Base-by-base conservation (phyloP, 2,888 invertebrate species). In the Lamellibrachia satsuma region DNA sequence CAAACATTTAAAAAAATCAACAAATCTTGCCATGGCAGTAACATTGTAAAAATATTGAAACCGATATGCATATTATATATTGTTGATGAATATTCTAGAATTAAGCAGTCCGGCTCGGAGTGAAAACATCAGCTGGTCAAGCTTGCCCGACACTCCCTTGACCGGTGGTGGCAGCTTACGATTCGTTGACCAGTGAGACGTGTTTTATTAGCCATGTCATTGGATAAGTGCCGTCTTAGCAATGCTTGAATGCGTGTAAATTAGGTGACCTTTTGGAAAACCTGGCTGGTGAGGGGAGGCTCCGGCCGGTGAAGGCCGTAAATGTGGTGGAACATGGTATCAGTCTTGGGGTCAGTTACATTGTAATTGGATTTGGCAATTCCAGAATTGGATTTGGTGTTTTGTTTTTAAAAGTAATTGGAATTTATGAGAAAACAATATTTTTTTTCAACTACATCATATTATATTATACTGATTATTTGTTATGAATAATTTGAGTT, bases 201-300 rank as follows among this genome's bases (percentile, higher is more conserved):
- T 75, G 75, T 75, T 75, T n/a, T 75, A 75, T 75, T 75, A 75
- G 75, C 75, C 75, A 6, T 75, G 75, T 75, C n/a, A 75, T 75
- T 75, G 75, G 75, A 22, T 75, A 75, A 75, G 75, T 75, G 75
- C 75, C 57, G 2, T 75, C 75, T 75, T 75, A 75, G 75, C 75
- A 75, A 75, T 22, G 75, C 75, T 75, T 75, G 22, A 75, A 22
- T 75, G 75, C 75, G 2, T 22, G 75, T n/a, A 75, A 75, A 75
- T 75, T 75, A 15, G 75, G 75, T 75, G 75, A 75, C 75, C 75
- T 75, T 39, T 75, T 75, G 75, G 22, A 75, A 75, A 75, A 75
- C n/a, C 1, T 11, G 75, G 75, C 75, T 15, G 22, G n/a, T 6
- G 75, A 75, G 22, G 75, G 22, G 3, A 75, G 1, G 75, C 75